A percentile compares a stretch with the other conserved stretches of the same genome.
Conservation (phyloP, 1,140 invertebrate species). For the Nasonia longicornis region DNA sequence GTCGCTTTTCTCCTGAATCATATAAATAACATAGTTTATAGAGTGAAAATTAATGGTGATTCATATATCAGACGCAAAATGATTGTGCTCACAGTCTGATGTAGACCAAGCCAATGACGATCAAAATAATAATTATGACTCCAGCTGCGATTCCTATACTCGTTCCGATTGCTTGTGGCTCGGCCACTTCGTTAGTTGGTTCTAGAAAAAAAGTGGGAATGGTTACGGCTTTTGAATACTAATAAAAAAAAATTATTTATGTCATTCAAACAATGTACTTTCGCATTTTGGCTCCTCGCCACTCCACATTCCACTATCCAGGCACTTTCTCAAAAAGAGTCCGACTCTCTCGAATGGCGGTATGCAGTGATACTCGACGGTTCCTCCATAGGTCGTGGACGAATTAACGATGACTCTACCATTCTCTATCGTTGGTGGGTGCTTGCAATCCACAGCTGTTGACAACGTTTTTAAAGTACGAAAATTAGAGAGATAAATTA, state of each 20-base stretch:
- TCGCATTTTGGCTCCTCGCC: slow-evolving; percentile 85
- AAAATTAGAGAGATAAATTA: slow-evolving; percentile 11
- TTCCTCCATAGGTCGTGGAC: slow-evolving; percentile 83
- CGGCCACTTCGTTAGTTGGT: slow-evolving; percentile 63
- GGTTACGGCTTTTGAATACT: neutral
- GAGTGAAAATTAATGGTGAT: neutral
- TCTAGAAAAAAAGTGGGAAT: slow-evolving; percentile 44
- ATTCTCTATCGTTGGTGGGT: slow-evolving; percentile 83
- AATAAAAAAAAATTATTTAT: neutral
- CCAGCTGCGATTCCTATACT: slow-evolving; percentile 85
- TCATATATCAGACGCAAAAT: neutral
- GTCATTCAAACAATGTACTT: slow-evolving; percentile 61
- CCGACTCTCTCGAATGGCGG: slow-evolving; percentile 86
- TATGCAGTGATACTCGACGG: slow-evolving; percentile 89
- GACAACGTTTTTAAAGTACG: slow-evolving; percentile 29
- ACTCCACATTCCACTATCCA: slow-evolving; percentile 86
- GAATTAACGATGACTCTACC: slow-evolving; percentile 88
- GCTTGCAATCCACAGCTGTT: slow-evolving; percentile 85
- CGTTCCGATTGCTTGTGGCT: slow-evolving; percentile 79
- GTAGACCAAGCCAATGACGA: slow-evolving; percentile 82
- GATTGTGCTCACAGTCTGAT: slow-evolving; percentile 77
- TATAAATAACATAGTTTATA: neutral
- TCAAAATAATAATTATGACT: slow-evolving; percentile 80
- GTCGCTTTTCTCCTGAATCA: slow-evolving; percentile 78
- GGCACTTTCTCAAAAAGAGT: slow-evolving; percentile 84